Evolutionary conservation across 2,888 invertebrate species (phyloP).

Genomic region (Nesidiocoris tenuis): DNA sequence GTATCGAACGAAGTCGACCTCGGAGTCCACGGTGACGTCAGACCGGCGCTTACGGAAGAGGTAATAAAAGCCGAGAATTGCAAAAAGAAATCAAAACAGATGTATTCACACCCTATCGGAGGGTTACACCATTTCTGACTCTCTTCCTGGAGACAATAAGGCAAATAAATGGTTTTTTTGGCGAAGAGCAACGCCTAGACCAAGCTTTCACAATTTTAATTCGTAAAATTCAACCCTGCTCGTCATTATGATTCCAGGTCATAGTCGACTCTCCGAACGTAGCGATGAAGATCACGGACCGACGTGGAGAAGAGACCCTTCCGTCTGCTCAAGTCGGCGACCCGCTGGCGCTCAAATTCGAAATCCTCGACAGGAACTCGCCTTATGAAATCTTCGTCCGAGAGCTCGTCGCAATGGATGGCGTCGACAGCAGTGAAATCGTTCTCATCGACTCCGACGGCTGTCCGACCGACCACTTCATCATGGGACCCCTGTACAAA

Average conservation of each 20-base stretch:
- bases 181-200: too few species aligned
- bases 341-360: slow-evolving; percentile 85
- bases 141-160: too few species aligned
- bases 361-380: slow-evolving; percentile 87
- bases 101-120: too few species aligned
- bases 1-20: slow-evolving; percentile 89
- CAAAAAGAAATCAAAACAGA: too few species aligned
- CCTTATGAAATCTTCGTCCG: slow-evolving; percentile 95
- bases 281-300: slow-evolving; percentile 87
- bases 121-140: too few species aligned
- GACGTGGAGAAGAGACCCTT: slow-evolving; percentile 79
- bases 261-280: slow-evolving; percentile 92
- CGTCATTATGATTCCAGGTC: slow-evolving; percentile 45
- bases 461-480: slow-evolving; percentile 90
- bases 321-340: slow-evolving; percentile 89
- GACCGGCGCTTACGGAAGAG: slow-evolving; percentile 82
- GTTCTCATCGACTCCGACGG: slow-evolving; percentile 87
- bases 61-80: too few species aligned
- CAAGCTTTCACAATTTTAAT: too few species aligned
- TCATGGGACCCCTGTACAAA: slow-evolving; percentile 89
- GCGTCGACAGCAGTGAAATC: slow-evolving; percentile 88
- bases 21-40: slow-evolving; percentile 84
- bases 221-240: too few species aligned
- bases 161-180: too few species aligned
- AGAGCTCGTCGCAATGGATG: slow-evolving; percentile 92